These are phyloP conservation scores for Lichenostomus cassidix DNA, from an alignment of 2,113 vertebrate species.

Conservation along the genomic window DNA sequence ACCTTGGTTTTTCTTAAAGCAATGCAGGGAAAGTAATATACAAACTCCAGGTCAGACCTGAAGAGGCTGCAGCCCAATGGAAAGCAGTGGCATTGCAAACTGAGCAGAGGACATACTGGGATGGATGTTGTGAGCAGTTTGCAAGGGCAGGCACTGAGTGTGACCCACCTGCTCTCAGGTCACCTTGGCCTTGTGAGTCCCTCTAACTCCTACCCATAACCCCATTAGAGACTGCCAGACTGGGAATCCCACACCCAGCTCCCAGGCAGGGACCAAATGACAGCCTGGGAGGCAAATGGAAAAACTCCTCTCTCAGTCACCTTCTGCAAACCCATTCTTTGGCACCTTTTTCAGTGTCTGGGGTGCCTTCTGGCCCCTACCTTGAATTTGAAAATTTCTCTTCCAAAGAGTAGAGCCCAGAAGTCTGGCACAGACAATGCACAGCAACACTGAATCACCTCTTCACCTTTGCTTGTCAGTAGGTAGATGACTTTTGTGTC, in stretches of 20 bases:
- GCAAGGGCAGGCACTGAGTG: not conserved
- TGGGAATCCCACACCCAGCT: not conserved
- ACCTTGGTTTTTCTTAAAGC: not conserved
- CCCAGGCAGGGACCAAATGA: not conserved
- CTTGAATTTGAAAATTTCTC: not conserved
- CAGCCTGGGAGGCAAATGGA: not conserved
- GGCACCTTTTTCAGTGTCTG: not conserved
- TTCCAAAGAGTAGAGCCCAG: not conserved
- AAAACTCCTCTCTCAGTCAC: not conserved
- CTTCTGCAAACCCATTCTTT: not conserved
- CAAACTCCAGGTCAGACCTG: not conserved
- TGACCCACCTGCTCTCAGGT: not conserved
- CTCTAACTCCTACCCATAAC: not conserved
- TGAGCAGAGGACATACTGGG: not conserved
- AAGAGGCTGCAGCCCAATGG: not conserved
- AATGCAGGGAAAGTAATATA: not conserved
- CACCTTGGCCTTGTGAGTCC: not conserved
- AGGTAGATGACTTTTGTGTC: not conserved
- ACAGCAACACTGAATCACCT: not conserved
- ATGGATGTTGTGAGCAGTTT: not conserved
- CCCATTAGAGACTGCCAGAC: not conserved
- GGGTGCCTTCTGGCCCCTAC: not conserved
- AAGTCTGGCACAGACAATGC: not conserved
- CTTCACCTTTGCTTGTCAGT: not conserved
- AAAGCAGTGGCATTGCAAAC: not conserved